Percentiles rank a stretch among this genome's conserved stretches.
Evolutionary conservation across 1,140 invertebrate genomes (phyloP).

Genomic region (Gonatopus flavifemur): DNA sequence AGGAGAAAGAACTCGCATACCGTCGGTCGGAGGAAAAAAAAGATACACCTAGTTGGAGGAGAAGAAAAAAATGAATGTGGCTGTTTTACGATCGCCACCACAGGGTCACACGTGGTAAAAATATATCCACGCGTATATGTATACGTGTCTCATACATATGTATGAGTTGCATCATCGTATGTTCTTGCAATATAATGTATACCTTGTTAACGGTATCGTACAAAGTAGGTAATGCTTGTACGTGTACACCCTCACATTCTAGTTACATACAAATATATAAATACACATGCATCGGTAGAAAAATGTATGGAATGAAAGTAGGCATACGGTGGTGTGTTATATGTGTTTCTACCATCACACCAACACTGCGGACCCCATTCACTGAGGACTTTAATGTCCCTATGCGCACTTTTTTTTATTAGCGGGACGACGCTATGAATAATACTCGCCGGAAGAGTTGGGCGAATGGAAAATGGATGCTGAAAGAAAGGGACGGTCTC

Average conservation of each 20-base stretch:
- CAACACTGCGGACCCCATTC: conserved; percentile 8
- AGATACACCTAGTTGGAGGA: background rate
- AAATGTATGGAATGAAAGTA: too few species aligned
- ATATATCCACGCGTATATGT: conserved; percentile 7
- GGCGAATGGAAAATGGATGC: conserved; percentile 3
- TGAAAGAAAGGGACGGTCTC: too few species aligned
- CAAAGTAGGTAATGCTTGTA: conserved; percentile 8
- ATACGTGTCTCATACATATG: conserved; percentile 2
- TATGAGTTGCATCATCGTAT: conserved; percentile 18
- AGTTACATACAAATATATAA: too few species aligned
- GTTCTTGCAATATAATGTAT: conserved; percentile 40
- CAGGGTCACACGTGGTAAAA: conserved; percentile 13
- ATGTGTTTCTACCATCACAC: too few species aligned
- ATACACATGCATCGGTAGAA: too few species aligned
- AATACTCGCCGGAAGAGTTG: conserved; percentile 30
- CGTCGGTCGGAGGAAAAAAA: background rate
- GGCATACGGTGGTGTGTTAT: too few species aligned
- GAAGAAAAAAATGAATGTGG: conserved; percentile 6
- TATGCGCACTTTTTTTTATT: conserved; percentile 42
- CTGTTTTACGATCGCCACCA: conserved; percentile 25
- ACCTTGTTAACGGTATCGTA: conserved; percentile 32
- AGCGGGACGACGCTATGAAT: conserved; percentile 40
- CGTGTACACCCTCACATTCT: too few species aligned
- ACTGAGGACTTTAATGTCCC: conserved; percentile 38
- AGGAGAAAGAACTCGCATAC: background rate